Base-by-base conservation (phyloP, 2,888 invertebrate genomes). In the Trissoscelio sp. region DNA sequence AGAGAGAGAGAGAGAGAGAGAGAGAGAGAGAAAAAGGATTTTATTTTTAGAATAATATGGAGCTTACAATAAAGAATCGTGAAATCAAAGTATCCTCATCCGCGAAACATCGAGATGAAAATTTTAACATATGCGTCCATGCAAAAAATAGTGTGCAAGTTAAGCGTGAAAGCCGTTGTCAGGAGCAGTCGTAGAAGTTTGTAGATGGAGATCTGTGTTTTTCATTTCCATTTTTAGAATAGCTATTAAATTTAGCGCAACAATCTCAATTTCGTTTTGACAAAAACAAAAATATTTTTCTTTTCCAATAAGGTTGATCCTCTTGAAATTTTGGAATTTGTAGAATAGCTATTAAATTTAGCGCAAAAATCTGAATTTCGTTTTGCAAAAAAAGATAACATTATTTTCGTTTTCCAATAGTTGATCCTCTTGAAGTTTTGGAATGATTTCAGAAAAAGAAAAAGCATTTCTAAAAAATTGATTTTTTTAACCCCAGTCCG, bases 401-500 rank as follows among this genome's bases (percentile, higher is more conserved):
- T n/a, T n/a, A n/a, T 34, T 34, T 11, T 11, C 11, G 1, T 2
- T 34, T 11, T 34, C 34, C 34, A 34, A n/a, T n/a, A n/a, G n/a
- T n/a, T n/a, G n/a, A n/a, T n/a, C n/a, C n/a, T n/a, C n/a, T n/a
- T n/a, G n/a, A 31, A 2, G 31, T 9, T 1, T 31, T 31, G 9
- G 6, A 2, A 7, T 42, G 1, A 31, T 3, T 1, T 2, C 31
- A 3, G 6, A 7, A 31, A 31, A 9, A 31, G 9, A 31, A 1
- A 31, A 9, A 31, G 3, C 20, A 18, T 20, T 20, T 20, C 46
- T 34, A 14, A 12, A 37, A 58, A 37, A 44, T 60, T 28, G 28
- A 57, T 57, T 57, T 60, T 44, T 14, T 22, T 9, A 39, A 22
- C 16, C 44, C n/a, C 42, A 62, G 24, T 62, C 46, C 7, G 28